Evolutionary conservation across 2,888 invertebrate genomes (phyloP).

Genomic region (Drosophila acutilabella): DNA sequence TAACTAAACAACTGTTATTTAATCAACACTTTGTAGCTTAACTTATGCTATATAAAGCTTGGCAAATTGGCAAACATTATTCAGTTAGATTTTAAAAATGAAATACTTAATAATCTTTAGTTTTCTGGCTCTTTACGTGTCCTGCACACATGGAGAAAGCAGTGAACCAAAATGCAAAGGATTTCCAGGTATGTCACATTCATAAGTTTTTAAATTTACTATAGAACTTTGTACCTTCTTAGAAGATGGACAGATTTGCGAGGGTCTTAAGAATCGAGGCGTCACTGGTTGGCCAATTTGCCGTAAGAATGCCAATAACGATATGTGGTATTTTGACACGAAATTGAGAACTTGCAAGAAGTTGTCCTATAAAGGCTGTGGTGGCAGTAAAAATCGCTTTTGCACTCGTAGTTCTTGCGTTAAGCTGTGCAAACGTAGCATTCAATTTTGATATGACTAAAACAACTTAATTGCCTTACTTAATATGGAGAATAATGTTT

Average conservation of each 20-base stretch:
- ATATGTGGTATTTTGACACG: slow-evolving; percentile 44
- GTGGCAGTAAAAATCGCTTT: slow-evolving; percentile 44
- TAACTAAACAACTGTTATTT: not conserved
- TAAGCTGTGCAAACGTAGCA: not conserved
- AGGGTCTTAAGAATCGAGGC: slow-evolving; percentile 14
- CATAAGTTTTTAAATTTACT: not conserved
- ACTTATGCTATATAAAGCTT: not conserved
- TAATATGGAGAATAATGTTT: too few species aligned
- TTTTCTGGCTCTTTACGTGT: slow-evolving; percentile 11
- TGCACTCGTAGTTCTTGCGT: slow-evolving; percentile 26
- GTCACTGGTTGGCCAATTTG: slow-evolving; percentile 13
- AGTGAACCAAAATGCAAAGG: slow-evolving; percentile 16
- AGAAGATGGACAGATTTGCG: slow-evolving; percentile 11
- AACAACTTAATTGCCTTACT: too few species aligned
- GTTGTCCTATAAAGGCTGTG: slow-evolving; percentile 41
- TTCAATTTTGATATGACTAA: not conserved
- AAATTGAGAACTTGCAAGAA: slow-evolving; percentile 9
- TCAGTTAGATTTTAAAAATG: slow-evolving; percentile 16
- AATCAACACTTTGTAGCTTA: not conserved
- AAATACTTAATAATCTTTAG: slow-evolving; percentile 12
- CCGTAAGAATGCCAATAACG: slow-evolving; percentile 7
- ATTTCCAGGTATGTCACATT: not conserved
- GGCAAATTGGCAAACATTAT: not conserved
- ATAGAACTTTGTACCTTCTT: not conserved
- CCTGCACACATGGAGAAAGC: not conserved